Conservation (phyloP, 92 coral and sea anemone species). For the Phymanthus crucifer region DNA sequence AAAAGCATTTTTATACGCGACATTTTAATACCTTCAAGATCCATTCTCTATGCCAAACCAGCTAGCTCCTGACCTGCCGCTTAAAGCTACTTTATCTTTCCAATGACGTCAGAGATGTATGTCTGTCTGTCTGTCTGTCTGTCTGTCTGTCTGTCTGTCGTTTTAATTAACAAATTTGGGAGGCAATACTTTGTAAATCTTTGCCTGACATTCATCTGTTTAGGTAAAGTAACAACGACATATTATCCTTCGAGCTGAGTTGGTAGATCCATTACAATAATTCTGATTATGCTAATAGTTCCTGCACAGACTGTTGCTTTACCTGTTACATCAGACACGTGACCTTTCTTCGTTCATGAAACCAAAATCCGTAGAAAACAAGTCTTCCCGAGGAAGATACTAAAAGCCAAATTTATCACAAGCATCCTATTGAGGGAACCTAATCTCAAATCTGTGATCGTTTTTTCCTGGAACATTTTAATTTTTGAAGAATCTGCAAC, state of each 20-base stretch:
- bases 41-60: too few relatives aligned
- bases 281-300: not conserved
- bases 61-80: too few relatives aligned
- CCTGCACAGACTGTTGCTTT: not conserved
- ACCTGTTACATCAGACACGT: not conserved
- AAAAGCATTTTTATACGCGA: too few relatives aligned
- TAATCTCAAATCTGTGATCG: not conserved
- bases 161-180: too few relatives aligned
- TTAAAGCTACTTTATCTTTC: too few relatives aligned
- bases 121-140: too few relatives aligned
- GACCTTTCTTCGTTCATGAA: not conserved
- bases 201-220: not conserved
- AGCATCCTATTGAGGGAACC: not conserved
- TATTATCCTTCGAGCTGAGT: not conserved
- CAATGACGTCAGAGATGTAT: too few relatives aligned
- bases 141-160: too few relatives aligned
- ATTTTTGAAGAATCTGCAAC: not conserved
- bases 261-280: not conserved
- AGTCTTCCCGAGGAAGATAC: not conserved
- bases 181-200: too few relatives aligned
- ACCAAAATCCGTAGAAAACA: not conserved
- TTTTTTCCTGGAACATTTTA: not conserved
- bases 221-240: not conserved
- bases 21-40: too few relatives aligned
- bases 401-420: not conserved